Conservation (phyloP, 1,140 invertebrate species). For the Drosophila kanapiae region DNA sequence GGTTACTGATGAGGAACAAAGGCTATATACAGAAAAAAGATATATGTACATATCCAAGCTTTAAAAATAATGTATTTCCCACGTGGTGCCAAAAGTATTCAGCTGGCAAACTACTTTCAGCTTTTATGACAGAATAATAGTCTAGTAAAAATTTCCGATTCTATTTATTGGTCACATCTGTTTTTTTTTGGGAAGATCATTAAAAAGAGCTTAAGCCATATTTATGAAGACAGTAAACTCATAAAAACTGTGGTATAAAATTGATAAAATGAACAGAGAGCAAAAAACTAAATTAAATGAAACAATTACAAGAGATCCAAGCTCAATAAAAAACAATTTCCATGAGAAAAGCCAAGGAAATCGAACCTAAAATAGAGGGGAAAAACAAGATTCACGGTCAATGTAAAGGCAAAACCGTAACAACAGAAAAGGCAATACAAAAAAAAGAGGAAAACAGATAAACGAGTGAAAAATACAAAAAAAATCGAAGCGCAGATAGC, state of each 20-base stretch:
- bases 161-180: conserved; percentile 28
- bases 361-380: conserved; percentile 29
- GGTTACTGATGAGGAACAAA: not conserved
- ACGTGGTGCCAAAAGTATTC: conserved; percentile 26
- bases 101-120: conserved; percentile 13
- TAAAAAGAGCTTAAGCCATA: conserved; percentile 21
- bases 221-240: conserved; percentile 27
- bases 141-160: conserved; percentile 23
- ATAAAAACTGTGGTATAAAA: conserved; percentile 4
- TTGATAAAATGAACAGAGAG: not conserved
- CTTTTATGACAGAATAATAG: conserved; percentile 42
- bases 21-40: not conserved
- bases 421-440: conserved; percentile 20
- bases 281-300: conserved; percentile 45
- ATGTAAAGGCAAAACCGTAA: conserved; percentile 65
- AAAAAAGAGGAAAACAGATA: not conserved
- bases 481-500: conserved; percentile 8
- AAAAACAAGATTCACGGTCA: conserved; percentile 73
- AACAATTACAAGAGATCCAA: conserved; percentile 52
- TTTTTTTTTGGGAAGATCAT: conserved; percentile 9
- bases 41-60: not conserved
- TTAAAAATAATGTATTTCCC: not conserved
- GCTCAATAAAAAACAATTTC: conserved; percentile 51
- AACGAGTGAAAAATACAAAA: conserved; percentile 6
- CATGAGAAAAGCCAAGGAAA: conserved; percentile 22